phyloP scores from a whole-genome alignment of 2,888 invertebrate genomes.

The Tryphoninae sp. region DNA sequence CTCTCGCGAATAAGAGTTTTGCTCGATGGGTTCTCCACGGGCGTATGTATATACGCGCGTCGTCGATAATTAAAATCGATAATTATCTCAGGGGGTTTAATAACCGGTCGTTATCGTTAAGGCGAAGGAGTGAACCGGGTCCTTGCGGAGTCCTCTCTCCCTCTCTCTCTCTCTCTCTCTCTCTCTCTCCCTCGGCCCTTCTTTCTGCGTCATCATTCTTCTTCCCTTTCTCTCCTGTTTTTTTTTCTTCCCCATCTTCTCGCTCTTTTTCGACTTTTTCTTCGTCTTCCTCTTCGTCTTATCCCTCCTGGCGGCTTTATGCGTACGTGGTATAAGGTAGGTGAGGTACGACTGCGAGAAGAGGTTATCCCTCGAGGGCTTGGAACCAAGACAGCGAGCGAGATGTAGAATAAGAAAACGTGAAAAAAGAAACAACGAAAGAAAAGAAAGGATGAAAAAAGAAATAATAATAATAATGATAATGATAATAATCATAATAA shows the following conservation, averaged over 20 bases:
- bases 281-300: slow-evolving; percentile 46
- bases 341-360: slow-evolving; percentile 58
- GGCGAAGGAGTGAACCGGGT: slow-evolving; percentile 67
- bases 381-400: slow-evolving; percentile 52
- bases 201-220: slow-evolving; percentile 63
- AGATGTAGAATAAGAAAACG: slow-evolving; percentile 40
- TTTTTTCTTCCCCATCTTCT: slow-evolving; percentile 25
- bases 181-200: slow-evolving; percentile 50
- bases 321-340: slow-evolving; percentile 47
- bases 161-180: slow-evolving; percentile 60
- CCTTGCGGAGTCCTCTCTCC: slow-evolving; percentile 62
- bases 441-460: slow-evolving; percentile 1
- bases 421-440: not conserved
- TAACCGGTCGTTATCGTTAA: slow-evolving; percentile 79
- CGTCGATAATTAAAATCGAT: slow-evolving; percentile 80
- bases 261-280: slow-evolving; percentile 63
- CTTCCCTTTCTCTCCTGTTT: slow-evolving; percentile 61
- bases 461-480: not conserved
- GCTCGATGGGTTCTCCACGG: slow-evolving; percentile 32
- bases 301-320: slow-evolving; percentile 60
- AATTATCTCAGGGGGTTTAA: slow-evolving; percentile 78
- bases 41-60: slow-evolving; percentile 47
- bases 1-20: slow-evolving; percentile 34
- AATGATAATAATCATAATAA: no score
- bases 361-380: slow-evolving; percentile 58